Base-by-base conservation (phyloP, 2,888 invertebrate species). In the Aquatica leii region DNA sequence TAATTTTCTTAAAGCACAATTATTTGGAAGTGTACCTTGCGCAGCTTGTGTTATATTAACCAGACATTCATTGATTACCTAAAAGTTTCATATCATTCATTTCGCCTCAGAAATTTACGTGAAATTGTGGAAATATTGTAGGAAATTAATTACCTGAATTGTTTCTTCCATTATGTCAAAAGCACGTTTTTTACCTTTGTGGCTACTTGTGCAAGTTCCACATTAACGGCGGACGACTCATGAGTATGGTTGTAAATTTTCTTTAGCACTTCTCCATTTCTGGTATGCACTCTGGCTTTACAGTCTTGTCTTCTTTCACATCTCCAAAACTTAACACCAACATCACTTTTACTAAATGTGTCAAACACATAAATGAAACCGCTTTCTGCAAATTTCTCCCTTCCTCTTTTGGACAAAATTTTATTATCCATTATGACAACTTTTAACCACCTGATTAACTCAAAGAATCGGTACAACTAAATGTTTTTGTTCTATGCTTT, bases 131-230 rank as follows among this genome's bases (percentile, higher is more conserved):
- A 11, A 12, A 37, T 9, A 37, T 37, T 37, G 9, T 37, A 41
- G 15, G 15, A 3, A 14, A 41, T 14, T 11, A 49, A 50, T 61
- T 51, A 62, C 57, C 41, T 62, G 62, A 14, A 37, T 46, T 53
- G 62, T 62, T 9, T 37, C 62, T 62, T 62, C 62, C 12, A n/a
- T 58, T 53, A 58, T 62, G 34, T 52, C 53, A 46, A 12, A 21
- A 31, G 62, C 52, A 59, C 62, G 51, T 46, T 51, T 46, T 41
- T 62, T n/a, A 62, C 49, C 20, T 43, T 54, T 18, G 62, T 49
- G 6, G 52, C 17, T 31, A 49, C 59, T 31, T 41, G 17, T 12
- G 46, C 61, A 35, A 59, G 48, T 62, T 59, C 53, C 17, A 62
- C 40, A 49, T 51, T 37, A 59, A 50, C 62, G 11, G 57, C 40